phyloP scores from a whole-genome alignment of 2,888 invertebrate species.

The Cosmopolites sordidus region DNA sequence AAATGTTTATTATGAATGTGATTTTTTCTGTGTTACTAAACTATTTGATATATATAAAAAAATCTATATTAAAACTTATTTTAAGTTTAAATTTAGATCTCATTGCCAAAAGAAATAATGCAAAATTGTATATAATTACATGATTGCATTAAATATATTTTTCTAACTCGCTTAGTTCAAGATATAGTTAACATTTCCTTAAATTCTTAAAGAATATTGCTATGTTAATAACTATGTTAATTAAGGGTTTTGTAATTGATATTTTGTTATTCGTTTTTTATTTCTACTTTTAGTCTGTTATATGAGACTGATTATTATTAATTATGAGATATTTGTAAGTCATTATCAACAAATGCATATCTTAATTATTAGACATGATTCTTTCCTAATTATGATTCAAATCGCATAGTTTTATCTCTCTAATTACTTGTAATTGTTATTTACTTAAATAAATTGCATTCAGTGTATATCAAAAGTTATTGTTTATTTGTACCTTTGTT shows the following conservation, averaged over 20 bases:
- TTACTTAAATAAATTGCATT: neutral
- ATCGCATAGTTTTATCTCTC: neutral
- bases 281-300: conserved; percentile 8
- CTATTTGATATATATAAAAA: neutral
- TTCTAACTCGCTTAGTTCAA: neutral
- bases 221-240: neutral
- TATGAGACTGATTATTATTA: conserved; percentile 10
- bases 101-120: neutral
- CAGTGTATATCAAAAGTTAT: neutral
- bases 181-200: neutral
- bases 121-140: no score
- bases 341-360: neutral
- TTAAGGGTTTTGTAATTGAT: no score
- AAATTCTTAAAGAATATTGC: neutral
- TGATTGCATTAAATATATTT: neutral
- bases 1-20: neutral
- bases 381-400: neutral
- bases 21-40: conserved; percentile 1
- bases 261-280: conserved; percentile 3
- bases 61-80: neutral
- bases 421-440: neutral
- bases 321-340: neutral
- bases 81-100: neutral
- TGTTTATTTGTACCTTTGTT: no score
- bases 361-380: neutral